Base-by-base conservation (phyloP, 2,113 vertebrate species). In the Rana temporaria region DNA sequence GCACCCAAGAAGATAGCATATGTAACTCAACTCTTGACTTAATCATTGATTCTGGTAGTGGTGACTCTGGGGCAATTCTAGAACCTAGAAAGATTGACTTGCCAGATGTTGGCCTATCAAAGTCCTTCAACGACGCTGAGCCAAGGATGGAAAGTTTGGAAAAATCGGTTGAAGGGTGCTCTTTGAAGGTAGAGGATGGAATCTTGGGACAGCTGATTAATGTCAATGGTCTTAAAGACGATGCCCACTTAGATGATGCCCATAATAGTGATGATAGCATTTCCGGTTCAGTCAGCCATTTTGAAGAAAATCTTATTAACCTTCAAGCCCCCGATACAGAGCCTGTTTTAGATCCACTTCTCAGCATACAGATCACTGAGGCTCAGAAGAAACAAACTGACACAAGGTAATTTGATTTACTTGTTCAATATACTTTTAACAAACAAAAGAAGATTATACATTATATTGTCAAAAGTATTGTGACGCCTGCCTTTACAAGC, bases 61-160 rank as follows among this genome's bases (percentile, higher is more conserved):
- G 30, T 26, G 53, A 68, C 52, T 64, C 52, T 42, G n/a, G 48
- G 14, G 62, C 55, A 87, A 91, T 89, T 87, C 86, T 88, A 85
- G 93, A 94, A 64, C 86, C 86, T 82, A 92, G 84, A 86, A 91
- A 90, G 83, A 89, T 57, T 0, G 84, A 91, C 87, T 79, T 91
- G 24, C 91, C 93, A 53, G 80, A 82, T 12, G 92, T 94, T 87
- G 87, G 96, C 84, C 85, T 98, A 77, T 96, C 95, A 80, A 94
- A 92, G 26, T 91, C 90, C 0, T 88, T 88, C 30, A 94, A 92
- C 85, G 86, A 91, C 67, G 84, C 0, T 1, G 88, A 92, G 85
- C 86, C 91, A 74, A 92, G 89, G 22, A 89, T 34, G 18, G 93
- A 91, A 14, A 89, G 91, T 83, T 88, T 89, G 3, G 88, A 92